Base-by-base conservation (phyloP, 2,797 vertebrate genomes). In the Cuniculus paca region DNA sequence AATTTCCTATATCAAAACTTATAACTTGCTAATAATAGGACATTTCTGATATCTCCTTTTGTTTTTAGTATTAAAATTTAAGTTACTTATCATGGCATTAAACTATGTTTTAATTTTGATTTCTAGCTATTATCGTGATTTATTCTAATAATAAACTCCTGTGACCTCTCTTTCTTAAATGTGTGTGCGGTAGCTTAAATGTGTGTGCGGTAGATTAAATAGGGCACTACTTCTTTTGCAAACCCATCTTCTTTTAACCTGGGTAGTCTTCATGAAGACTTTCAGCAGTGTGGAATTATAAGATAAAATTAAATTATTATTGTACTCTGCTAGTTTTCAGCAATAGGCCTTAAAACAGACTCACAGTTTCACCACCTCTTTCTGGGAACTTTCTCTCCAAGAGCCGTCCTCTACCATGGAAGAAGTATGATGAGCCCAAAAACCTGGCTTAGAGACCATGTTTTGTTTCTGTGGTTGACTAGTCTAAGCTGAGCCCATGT, bases 391-490 rank as follows among this genome's bases (percentile, higher is more conserved):
- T 68, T 24, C 16, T 28, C 14, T 22, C 22, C 34, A 94, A 36
- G 42, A 39, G 31, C 19, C 7, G 6, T 84, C 17, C 11, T 31
- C 20, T 34, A 39, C n/a, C 45, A 34, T 16, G 14, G 6, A 39
- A 60, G 24, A 63, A 36, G 65, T 19, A 39, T 3, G 3, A 50
- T 16, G 24, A 12, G 39, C 11, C 89, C 24, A 6, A 87, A 34
- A 20, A 5, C 39, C 42, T 19, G 39, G 28, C n/a, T 74, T 39
- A 24, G 56, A 45, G 34, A 45, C n/a, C 28, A 39, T 6, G 56
- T 0, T 0, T 6, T 54, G 19, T 78, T 83, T 22, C 19, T 36
- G 0, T 31, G 2, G 17, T 48, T 36, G 39, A 5, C n/a, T 14
- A 42, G 22, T 48, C 20, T 6, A 31, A 36, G 28, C 17, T 48